Evolutionary conservation across 1,140 invertebrate genomes (phyloP), one percentile per base, ranked within the genome.

Genomic region (Pararge aegeria): DNA sequence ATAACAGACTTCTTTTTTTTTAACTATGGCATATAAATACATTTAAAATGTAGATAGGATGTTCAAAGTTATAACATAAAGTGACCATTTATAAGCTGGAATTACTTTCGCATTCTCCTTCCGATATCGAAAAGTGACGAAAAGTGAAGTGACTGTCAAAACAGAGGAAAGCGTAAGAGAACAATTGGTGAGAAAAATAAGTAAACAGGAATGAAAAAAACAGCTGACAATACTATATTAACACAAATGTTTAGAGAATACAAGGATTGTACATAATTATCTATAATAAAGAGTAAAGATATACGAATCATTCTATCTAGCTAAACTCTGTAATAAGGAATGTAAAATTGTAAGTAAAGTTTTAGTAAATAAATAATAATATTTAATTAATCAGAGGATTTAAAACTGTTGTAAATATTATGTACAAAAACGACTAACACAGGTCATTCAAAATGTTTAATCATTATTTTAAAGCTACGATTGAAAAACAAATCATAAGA

Each of bases 171-270:
- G 12, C 6, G 18, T 13, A 24, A 7, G 5, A 50, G 24, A 57
- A 38, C 13, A 50, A 19, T 9, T 19, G 30, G 46, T 40, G 56
- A 52, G 27, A 44, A 10, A 5, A 30, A 59, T 24, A 51, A 58
- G 24, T 54, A 80, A 70, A 79, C 75, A 83, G 78, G 73, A 79
- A 83, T 73, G 78, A 78, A 72, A 70, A n/a, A 79, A 83, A 76
- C 85, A 87, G 80, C 83, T 83, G 85, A 88, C 85, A 88, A 88
- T 88, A 88, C 83, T 88, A 88, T 73, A 78, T 76, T 85, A 81
- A 84, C 72, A 78, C 70, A 84, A 81, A 75, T 74, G 78, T 77
- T 77, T 75, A 85, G 80, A 73, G 59, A 78, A 75, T 66, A 69
- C 59, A 68, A 66, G 65, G 71, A 72, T 53, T 83, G 78, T 88